These are phyloP conservation scores for Papilio aristodemus DNA, from an alignment of 1,140 invertebrate species.

Conservation along the genomic window DNA sequence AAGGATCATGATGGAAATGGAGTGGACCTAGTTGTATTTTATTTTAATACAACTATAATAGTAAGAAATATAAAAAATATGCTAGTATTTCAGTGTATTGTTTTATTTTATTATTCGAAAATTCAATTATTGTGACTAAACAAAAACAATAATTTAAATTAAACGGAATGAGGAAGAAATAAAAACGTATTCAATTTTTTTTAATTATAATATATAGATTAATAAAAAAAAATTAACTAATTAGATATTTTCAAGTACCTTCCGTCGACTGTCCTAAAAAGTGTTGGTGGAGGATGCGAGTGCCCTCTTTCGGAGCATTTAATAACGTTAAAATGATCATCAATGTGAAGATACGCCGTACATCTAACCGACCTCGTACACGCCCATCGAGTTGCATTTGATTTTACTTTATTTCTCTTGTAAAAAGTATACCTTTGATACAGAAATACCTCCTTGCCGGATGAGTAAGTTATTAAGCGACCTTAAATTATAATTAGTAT, in stretches of 20 bases:
- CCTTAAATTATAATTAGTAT: too few species aligned
- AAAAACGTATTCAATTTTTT: too few species aligned
- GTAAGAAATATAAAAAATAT: too few species aligned
- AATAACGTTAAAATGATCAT: conserved; percentile 35
- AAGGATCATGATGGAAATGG: too few species aligned
- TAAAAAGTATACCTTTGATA: conserved; percentile 43
- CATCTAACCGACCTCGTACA: conserved; percentile 39
- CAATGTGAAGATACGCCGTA: conserved; percentile 40
- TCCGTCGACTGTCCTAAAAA: conserved; percentile 27
- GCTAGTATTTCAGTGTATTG: too few species aligned
- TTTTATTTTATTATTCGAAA: too few species aligned
- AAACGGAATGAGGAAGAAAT: too few species aligned
- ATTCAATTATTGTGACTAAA: too few species aligned
- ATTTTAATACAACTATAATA: too few species aligned
- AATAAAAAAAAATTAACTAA: neutral
- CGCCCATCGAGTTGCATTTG: conserved; percentile 35
- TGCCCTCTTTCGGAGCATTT: conserved; percentile 10
- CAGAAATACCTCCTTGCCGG: conserved; percentile 33
- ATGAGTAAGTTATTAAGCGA: neutral
- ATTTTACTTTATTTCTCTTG: conserved; percentile 33
- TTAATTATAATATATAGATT: neutral
- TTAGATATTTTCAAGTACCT: conserved; percentile 22
- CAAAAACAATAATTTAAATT: too few species aligned
- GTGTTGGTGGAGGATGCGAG: conserved; percentile 19
- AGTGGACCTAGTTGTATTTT: too few species aligned